Evolutionary conservation across 2,113 vertebrate species (phyloP).

Genomic region (Siniperca knerii): DNA sequence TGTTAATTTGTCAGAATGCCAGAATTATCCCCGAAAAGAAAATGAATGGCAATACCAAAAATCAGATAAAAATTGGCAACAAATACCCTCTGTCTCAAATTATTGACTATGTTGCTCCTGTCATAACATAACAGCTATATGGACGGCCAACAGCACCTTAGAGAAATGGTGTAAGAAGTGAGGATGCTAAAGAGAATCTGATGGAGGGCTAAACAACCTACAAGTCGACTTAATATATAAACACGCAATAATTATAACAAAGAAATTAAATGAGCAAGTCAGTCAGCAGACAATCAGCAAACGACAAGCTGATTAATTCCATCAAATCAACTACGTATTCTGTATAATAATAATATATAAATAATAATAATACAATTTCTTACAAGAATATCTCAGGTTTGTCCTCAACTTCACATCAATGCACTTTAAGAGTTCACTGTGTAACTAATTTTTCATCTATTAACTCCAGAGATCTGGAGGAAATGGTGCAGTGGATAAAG

Average conservation of each 20-base stretch:
- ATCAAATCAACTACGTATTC: not conserved
- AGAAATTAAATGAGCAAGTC: not conserved
- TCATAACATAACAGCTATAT: not conserved
- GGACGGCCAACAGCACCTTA: not conserved
- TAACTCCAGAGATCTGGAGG: not conserved
- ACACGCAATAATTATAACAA: too few relatives aligned
- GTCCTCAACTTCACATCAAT: too few relatives aligned
- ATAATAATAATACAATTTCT: not conserved
- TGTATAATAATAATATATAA: not conserved
- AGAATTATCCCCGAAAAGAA: not conserved
- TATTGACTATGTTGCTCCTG: not conserved
- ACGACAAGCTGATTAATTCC: not conserved
- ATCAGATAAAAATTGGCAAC: not conserved
- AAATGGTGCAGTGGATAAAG: not conserved
- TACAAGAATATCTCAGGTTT: not conserved
- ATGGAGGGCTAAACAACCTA: not conserved
- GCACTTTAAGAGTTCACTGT: not conserved
- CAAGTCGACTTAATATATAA: not conserved
- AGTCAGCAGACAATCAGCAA: not conserved
- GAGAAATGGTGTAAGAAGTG: not conserved
- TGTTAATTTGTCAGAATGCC: not conserved
- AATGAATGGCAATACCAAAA: not conserved
- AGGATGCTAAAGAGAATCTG: not conserved
- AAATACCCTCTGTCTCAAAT: not conserved
- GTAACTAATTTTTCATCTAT: not conserved